Percentiles rank a stretch among this genome's conserved stretches.
phyloP scores from a whole-genome alignment of 2,888 invertebrate species.

The Hypselothyrea guttata region DNA sequence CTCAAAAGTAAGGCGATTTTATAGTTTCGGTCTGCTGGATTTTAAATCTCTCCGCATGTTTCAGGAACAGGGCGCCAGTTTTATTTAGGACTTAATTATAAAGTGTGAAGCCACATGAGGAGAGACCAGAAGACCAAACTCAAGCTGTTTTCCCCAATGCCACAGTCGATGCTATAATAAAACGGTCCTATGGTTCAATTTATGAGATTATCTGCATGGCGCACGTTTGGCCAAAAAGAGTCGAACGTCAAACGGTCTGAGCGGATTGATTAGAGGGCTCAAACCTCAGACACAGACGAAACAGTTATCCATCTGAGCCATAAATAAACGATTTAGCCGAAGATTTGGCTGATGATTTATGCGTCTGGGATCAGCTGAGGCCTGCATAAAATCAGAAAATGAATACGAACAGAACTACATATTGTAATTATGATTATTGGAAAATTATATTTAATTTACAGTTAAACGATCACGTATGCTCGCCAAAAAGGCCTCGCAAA shows the following conservation, averaged over 20 bases:
- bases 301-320: constrained; percentile 62
- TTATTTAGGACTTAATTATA: constrained; percentile 43
- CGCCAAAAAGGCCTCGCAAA: constrained; percentile 45
- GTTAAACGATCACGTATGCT: constrained; percentile 80
- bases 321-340: constrained; percentile 22
- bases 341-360: constrained; percentile 69
- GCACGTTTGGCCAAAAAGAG: constrained; percentile 25
- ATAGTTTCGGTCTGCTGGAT: too few relatives aligned
- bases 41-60: too few relatives aligned
- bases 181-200: constrained; percentile 8
- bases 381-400: constrained; percentile 13
- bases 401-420: constrained; percentile 47
- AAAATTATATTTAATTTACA: constrained; percentile 81
- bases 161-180: constrained; percentile 1
- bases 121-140: background rate
- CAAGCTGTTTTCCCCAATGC: too few relatives aligned
- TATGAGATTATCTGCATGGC: constrained; percentile 45
- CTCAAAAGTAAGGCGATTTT: too few relatives aligned
- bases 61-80: constrained; percentile 1
- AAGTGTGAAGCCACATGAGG: constrained; percentile 24
- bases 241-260: constrained; percentile 37
- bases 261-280: constrained; percentile 8
- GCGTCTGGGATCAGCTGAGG: constrained; percentile 66
- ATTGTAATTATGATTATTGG: constrained; percentile 81
- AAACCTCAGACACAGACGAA: constrained; percentile 18